Conservation (phyloP, 2,113 vertebrate genomes). For the Willisornis vidua region DNA sequence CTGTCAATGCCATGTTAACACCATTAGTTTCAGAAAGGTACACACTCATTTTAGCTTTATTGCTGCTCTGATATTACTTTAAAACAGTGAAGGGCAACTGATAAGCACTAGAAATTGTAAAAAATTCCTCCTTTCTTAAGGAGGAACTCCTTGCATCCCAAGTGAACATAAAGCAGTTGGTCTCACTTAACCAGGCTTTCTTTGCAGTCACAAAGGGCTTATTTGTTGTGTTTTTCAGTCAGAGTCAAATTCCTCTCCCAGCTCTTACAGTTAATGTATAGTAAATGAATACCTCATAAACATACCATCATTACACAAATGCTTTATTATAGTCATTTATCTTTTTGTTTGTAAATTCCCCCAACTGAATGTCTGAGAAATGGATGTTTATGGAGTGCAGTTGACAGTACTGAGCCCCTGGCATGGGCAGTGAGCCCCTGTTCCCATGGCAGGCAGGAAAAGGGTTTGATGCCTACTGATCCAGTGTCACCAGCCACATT, state of each 20-base stretch:
- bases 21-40: not conserved
- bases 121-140: not conserved
- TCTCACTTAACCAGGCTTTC: not conserved
- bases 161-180: not conserved
- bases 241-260: not conserved
- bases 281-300: not conserved
- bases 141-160: not conserved
- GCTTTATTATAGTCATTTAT: not conserved
- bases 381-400: not conserved
- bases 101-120: not conserved
- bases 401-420: not conserved
- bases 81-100: not conserved
- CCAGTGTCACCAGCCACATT: not conserved
- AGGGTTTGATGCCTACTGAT: not conserved
- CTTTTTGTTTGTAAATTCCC: conserved; percentile 15
- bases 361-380: not conserved
- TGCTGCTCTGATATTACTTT: not conserved
- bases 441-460: not conserved
- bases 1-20: not conserved
- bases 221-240: not conserved
- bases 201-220: not conserved
- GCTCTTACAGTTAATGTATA: not conserved
- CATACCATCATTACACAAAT: not conserved
- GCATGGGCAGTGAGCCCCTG: not conserved
- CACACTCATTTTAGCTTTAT: not conserved